These are phyloP conservation scores for Clytia hemisphaerica DNA, from an alignment of 30 jellyfish, hydroid and myxozoan genomes.

Conservation along the genomic window DNA sequence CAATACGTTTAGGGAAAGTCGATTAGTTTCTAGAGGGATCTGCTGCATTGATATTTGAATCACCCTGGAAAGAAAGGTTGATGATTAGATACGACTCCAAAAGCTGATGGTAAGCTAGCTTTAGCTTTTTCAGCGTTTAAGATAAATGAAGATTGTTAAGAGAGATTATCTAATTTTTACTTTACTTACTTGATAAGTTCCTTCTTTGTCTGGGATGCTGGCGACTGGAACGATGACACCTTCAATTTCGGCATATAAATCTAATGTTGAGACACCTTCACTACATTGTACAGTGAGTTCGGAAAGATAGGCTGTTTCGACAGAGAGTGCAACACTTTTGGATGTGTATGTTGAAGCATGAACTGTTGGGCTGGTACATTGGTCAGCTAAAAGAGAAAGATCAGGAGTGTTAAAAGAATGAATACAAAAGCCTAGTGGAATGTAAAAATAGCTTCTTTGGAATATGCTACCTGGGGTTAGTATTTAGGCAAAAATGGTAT, in stretches of 20 bases:
- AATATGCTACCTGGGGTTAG: too few species aligned
- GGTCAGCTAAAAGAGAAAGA: constrained; percentile 29
- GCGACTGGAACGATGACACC: constrained; percentile 90
- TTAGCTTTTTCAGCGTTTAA: too few species aligned
- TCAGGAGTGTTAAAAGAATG: too few species aligned
- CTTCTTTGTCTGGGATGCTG: constrained; percentile 53
- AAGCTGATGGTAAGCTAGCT: too few species aligned
- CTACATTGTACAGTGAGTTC: constrained; percentile 65
- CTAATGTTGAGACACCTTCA: constrained; percentile 25
- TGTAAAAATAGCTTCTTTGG: too few species aligned
- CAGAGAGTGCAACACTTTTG: constrained; percentile 51
- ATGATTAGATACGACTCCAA: too few species aligned
- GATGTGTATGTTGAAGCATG: constrained; percentile 62
- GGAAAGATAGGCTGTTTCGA: constrained; percentile 67
- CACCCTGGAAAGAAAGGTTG: too few species aligned
- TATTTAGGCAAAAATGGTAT: too few species aligned
- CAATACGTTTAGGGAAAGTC: neutral
- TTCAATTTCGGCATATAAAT: constrained; percentile 79
- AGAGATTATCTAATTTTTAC: neutral
- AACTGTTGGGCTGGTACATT: constrained; percentile 58
- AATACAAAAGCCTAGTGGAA: too few species aligned
- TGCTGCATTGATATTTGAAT: too few species aligned
- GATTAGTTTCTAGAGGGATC: too few species aligned
- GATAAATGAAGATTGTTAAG: neutral
- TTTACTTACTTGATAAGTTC: constrained; percentile 62